A percentile compares a stretch with the other conserved stretches of the same genome.
Evolutionary conservation across 1,140 invertebrate genomes (phyloP).

Genomic region (Zaprionus lachaisei): DNA sequence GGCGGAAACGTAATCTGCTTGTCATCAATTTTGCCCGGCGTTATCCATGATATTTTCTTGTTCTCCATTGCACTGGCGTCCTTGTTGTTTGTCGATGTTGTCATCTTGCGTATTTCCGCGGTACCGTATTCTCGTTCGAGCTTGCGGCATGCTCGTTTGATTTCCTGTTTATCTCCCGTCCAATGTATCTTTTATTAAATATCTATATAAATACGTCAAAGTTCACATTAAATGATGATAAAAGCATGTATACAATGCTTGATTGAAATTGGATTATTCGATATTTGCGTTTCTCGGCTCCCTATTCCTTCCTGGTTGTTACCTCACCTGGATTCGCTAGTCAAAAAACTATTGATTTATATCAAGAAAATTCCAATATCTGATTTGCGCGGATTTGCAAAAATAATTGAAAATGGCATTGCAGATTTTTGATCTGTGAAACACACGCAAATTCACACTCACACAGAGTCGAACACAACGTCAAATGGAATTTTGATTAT

Average conservation of each 20-base stretch:
- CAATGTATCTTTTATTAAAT: constrained; percentile 47
- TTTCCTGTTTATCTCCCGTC: constrained; percentile 74
- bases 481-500: constrained; percentile 21
- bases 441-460: neutral
- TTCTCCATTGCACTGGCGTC: constrained; percentile 15
- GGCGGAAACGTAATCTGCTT: constrained; percentile 80
- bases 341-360: neutral
- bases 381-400: constrained; percentile 1
- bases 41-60: constrained; percentile 43
- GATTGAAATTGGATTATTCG: constrained; percentile 1
- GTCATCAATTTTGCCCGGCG: constrained; percentile 65
- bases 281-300: too few relatives aligned
- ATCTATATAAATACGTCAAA: constrained; percentile 35
- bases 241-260: neutral
- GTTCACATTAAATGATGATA: constrained; percentile 11
- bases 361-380: too few relatives aligned
- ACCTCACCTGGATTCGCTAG: neutral
- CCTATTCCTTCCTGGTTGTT: neutral
- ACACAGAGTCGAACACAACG: neutral
- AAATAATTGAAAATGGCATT: neutral
- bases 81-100: constrained; percentile 44
- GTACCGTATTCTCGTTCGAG: constrained; percentile 48
- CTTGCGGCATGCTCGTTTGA: constrained; percentile 70
- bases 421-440: neutral
- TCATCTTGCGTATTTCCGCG: constrained; percentile 74